phyloP scores from a whole-genome alignment of 2,113 vertebrate species.

The Eretmochelys imbricata region DNA sequence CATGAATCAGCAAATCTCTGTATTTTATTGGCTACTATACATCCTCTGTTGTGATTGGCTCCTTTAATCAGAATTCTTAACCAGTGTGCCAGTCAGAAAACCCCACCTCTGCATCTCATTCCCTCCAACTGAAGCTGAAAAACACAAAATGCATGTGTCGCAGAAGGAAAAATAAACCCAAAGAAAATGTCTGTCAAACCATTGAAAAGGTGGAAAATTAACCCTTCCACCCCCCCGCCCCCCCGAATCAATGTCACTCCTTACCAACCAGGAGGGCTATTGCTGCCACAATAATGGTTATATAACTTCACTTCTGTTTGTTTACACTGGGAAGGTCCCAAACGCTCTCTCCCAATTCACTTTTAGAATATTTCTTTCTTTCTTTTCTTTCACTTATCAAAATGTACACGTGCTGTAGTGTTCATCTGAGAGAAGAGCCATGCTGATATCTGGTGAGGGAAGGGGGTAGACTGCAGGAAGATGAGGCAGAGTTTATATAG shows the following conservation, averaged over 20 bases:
- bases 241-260: neutral
- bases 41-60: neutral
- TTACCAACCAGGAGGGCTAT: neutral
- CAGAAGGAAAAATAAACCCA: neutral
- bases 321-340: too few relatives aligned
- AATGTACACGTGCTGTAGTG: neutral
- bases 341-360: neutral
- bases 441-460: neutral
- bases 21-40: neutral
- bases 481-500: neutral
- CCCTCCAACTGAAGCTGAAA: neutral
- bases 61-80: neutral
- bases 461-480: neutral
- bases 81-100: neutral
- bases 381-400: neutral
- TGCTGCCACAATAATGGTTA: neutral
- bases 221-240: neutral
- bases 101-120: neutral
- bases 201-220: neutral
- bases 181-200: neutral
- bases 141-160: neutral
- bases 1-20: neutral
- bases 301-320: neutral
- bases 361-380: neutral
- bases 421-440: neutral